Base-by-base conservation (phyloP, 1,140 invertebrate species). In the Listronotus bonariensis region DNA sequence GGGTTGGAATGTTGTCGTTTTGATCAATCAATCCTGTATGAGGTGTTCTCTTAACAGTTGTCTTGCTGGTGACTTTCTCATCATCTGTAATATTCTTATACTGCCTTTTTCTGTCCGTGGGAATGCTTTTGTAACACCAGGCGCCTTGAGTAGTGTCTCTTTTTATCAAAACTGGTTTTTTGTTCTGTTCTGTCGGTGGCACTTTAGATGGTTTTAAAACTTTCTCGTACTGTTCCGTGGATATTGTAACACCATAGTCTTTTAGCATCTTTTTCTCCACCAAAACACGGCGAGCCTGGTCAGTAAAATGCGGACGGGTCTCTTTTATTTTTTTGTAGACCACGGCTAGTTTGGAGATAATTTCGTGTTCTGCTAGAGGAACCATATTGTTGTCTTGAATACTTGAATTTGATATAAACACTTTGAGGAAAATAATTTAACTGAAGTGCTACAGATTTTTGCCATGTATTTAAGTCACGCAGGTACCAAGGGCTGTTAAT, bases 251-350 rank as follows among this genome's bases (percentile, higher is more conserved):
- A 38, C 36, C 51, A 17, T 36, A 38, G 12, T 38, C 36, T 54
- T 54, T 32, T 40, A 36, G n/a, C 51, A 54, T 26, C 51, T 54
- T 54, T 17, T 38, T 54, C 38, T 54, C 12, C 32, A 40, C 36
- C 17, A 54, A 40, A 36, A 17, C 32, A 34, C n/a, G 18, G 3
- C 15, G 36, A 6, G 8, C 14, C 38, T 54, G 12, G 1, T 38
- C 36, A 17, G 11, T 54, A 7, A 36, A 17, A 40, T 54, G 51
- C 14, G 32, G 14, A 10, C 51, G 51, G 40, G 38, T 38, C 7
- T 32, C 38, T 17, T 15, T 18, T 9, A 54, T 17, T 40, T 36
- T 38, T 6, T 54, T 54, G n/a, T 17, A 54, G 18, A 40, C 18
- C 14, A 3, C 36, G 9, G 40, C 3, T 40, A 54, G 6, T 15